Conservation (phyloP, 2,797 vertebrate genomes). For the Eulemur coronatus region DNA sequence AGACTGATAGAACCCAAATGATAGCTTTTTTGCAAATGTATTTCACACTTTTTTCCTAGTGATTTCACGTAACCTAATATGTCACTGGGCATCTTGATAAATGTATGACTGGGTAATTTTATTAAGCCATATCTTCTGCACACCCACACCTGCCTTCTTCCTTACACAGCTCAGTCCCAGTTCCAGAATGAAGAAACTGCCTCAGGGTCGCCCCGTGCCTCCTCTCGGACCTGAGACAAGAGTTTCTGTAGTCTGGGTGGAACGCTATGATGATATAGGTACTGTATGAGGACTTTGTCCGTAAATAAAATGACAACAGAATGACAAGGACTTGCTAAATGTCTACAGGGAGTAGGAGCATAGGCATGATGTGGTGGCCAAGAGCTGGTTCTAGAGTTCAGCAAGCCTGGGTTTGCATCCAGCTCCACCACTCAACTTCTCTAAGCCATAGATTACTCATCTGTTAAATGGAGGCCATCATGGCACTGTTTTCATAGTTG, state of each 20-base stretch:
- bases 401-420: background rate
- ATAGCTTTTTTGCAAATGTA: conserved; percentile 22
- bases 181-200: conserved; percentile 92
- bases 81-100: conserved; percentile 15
- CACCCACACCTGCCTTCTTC: background rate
- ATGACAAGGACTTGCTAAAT: background rate
- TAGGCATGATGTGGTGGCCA: background rate
- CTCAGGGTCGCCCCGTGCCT: conserved; percentile 92
- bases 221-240: conserved; percentile 96
- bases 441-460: background rate
- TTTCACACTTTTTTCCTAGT: background rate
- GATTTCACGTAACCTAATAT: background rate
- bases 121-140: background rate
- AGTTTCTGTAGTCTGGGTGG: conserved; percentile 97
- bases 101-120: conserved; percentile 18
- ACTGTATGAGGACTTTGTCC: conserved; percentile 54
- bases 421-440: background rate
- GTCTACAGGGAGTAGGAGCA: background rate
- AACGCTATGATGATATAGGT: conserved; percentile 97
- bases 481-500: background rate
- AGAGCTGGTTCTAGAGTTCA: background rate
- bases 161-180: conserved; percentile 90
- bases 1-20: conserved; percentile 16
- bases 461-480: background rate
- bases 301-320: background rate